Evolutionary conservation across 2,888 invertebrate genomes (phyloP), one percentile per base, ranked within the genome.

Genomic region (Mechanitis mazaeus): DNA sequence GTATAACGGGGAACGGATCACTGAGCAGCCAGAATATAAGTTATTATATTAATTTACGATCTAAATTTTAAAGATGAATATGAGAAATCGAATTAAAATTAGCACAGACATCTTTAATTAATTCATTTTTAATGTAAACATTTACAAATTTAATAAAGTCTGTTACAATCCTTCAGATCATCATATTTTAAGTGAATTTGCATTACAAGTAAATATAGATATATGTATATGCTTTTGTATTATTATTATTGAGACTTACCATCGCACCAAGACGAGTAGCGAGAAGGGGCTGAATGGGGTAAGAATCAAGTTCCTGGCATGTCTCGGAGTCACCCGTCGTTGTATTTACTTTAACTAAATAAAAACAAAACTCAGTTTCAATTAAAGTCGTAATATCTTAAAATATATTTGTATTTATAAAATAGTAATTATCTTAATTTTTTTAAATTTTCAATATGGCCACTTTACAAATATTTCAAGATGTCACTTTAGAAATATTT

Each of bases 261-360:
- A 61, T 59, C 6, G 64, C 64, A 63, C 91, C 79, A 1, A 94
- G 94, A 33, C 85, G 74, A 11, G 94, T 91, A 6, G 95, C 92
- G 79, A 95, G 95, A 68, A 95, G 92, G 0, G 95, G 94, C 78
- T 95, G 95, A 74, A 95, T 95, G 3, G 95, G 95, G 78, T 93
- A 95, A 56, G 93, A 91, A 67, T 93, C 92, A 1, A 81, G 76
- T 75, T 95, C 94, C 68, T 91, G 91, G 95, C 95, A 95, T 0
- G 91, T 92, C 67, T 85, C 80, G 56, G 79, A 82, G 0, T 88
- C 91, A 73, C 92, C 93, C 1, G 77, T 88, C 46, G 83, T 66
- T 0, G 91, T 91, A 72, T 95, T 94, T 35, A 68, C 58, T 64
- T 69, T 69, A 2, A 65, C 33, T 31, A 69, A 46, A 68, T 69